A percentile compares a stretch with the other conserved stretches of the same genome.
Evolutionary conservation across 2,113 vertebrate genomes (phyloP).

Genomic region (Amphiprion percula): DNA sequence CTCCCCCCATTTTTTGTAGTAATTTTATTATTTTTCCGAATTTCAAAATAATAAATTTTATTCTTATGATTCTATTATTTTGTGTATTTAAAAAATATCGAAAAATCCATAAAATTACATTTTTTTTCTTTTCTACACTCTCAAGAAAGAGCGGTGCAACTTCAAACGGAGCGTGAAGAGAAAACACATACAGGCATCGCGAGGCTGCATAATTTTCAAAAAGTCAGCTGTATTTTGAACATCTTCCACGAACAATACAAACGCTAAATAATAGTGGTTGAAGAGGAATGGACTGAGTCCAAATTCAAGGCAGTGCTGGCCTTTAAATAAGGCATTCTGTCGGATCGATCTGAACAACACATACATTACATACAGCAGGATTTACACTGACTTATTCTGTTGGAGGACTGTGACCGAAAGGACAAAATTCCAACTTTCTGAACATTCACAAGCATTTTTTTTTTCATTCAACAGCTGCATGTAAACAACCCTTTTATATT

Average conservation of each 20-base stretch:
- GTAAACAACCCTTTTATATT: constrained; percentile 9
- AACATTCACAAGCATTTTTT: not conserved
- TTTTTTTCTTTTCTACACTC: not conserved
- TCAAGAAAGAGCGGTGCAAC: constrained; percentile 6
- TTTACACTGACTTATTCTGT: constrained; percentile 7
- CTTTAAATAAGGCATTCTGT: constrained; percentile 30
- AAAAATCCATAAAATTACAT: too few relatives aligned
- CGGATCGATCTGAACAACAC: constrained; percentile 9
- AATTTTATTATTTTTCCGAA: too few relatives aligned
- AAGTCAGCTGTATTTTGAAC: constrained; percentile 46
- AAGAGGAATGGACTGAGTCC: constrained; percentile 32
- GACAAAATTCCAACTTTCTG: not conserved
- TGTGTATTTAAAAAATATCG: too few relatives aligned
- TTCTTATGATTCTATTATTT: too few relatives aligned
- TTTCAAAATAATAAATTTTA: too few relatives aligned
- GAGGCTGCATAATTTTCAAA: constrained; percentile 30
- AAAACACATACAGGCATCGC: not conserved
- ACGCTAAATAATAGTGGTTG: constrained; percentile 24
- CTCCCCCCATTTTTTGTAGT: too few relatives aligned
- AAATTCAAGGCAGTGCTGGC: constrained; percentile 54
- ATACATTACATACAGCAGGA: constrained; percentile 25
- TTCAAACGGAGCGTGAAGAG: not conserved
- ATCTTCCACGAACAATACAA: constrained; percentile 47
- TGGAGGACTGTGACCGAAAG: constrained; percentile 8
- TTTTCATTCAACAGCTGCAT: too few relatives aligned